Evolutionary conservation across 2,888 invertebrate genomes (phyloP).

Genomic region (Sinodicranocentrus sp.): DNA sequence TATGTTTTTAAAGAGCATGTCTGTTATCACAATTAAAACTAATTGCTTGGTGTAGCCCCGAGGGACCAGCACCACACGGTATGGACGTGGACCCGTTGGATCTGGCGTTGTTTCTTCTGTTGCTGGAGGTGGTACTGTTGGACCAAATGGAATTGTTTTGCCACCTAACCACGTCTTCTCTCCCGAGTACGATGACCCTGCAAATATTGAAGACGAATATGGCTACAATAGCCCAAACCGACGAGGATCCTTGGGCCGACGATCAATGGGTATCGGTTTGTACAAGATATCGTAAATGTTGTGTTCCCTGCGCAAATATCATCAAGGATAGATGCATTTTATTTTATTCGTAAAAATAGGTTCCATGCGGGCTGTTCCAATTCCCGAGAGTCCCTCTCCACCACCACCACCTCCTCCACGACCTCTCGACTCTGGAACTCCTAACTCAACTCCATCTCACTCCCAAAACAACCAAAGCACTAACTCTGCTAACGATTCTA

Average conservation of each 20-base stretch:
- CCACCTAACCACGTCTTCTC: constrained; percentile 80
- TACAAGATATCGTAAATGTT: not conserved
- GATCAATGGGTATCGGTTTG: constrained; percentile 76
- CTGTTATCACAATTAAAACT: not conserved
- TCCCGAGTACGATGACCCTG: constrained; percentile 95
- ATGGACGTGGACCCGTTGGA: constrained; percentile 86
- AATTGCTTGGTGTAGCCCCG: constrained; percentile 78
- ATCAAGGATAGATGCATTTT: too few species aligned
- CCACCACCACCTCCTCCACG: constrained; percentile 87
- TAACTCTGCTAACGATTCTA: constrained; percentile 92
- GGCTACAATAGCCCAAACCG: constrained; percentile 90
- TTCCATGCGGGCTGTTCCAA: constrained; percentile 76
- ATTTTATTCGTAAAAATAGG: too few species aligned
- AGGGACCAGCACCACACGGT: constrained; percentile 80
- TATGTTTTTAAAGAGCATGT: too few species aligned
- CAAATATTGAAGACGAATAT: constrained; percentile 94
- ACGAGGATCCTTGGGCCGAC: constrained; percentile 84
- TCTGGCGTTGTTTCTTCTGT: constrained; percentile 74
- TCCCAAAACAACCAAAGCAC: constrained; percentile 83
- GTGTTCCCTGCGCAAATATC: too few species aligned
- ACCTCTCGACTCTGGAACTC: constrained; percentile 82
- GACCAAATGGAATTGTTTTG: constrained; percentile 75
- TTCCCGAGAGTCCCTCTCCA: constrained; percentile 79
- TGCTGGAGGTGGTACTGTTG: constrained; percentile 75
- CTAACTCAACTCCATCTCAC: constrained; percentile 79